Conservation (phyloP, 2,888 invertebrate genomes). For the Phytoseiulus persimilis region DNA sequence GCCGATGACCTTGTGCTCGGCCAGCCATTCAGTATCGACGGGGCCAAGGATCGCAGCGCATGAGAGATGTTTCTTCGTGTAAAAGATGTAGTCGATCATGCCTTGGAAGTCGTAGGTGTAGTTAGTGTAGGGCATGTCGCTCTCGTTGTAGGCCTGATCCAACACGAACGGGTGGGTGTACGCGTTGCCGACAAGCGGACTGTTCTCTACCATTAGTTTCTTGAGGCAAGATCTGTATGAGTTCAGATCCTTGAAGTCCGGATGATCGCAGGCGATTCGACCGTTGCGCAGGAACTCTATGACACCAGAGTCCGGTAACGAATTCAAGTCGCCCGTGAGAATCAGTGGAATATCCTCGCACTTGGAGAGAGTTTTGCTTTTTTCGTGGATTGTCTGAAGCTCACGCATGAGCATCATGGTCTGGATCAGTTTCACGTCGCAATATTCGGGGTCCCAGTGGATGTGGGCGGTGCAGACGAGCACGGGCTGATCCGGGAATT, state of each 20-base stretch:
- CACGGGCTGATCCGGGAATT: slow-evolving; percentile 73
- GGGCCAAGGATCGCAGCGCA: slow-evolving; percentile 89
- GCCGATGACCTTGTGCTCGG: slow-evolving; percentile 91
- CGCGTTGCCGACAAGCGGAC: slow-evolving; percentile 59
- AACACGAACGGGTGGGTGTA: slow-evolving; percentile 93
- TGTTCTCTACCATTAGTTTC: slow-evolving; percentile 58
- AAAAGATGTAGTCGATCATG: slow-evolving; percentile 99
- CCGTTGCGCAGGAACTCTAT: slow-evolving; percentile 89
- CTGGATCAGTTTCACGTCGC: slow-evolving; percentile 97
- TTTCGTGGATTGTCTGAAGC: slow-evolving; percentile 74
- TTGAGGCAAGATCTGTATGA: slow-evolving; percentile 76
- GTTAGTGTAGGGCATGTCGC: slow-evolving; percentile 95
- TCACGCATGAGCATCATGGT: slow-evolving; percentile 98
- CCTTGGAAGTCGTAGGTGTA: slow-evolving; percentile 99
- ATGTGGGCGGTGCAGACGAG: slow-evolving; percentile 97
- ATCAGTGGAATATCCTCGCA: slow-evolving; percentile 72
- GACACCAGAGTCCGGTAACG: slow-evolving; percentile 93
- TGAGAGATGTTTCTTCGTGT: slow-evolving; percentile 87
- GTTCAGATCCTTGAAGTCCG: slow-evolving; percentile 89
- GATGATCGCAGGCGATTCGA: slow-evolving; percentile 78
- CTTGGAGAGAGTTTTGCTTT: slow-evolving; percentile 51
- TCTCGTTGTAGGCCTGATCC: slow-evolving; percentile 85
- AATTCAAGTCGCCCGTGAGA: slow-evolving; percentile 96
- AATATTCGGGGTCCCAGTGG: slow-evolving; percentile 99
- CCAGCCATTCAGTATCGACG: slow-evolving; percentile 75